These are phyloP conservation scores for Premnoplex brunnescens DNA, from an alignment of 2,797 vertebrate genomes.

Conservation along the genomic window DNA sequence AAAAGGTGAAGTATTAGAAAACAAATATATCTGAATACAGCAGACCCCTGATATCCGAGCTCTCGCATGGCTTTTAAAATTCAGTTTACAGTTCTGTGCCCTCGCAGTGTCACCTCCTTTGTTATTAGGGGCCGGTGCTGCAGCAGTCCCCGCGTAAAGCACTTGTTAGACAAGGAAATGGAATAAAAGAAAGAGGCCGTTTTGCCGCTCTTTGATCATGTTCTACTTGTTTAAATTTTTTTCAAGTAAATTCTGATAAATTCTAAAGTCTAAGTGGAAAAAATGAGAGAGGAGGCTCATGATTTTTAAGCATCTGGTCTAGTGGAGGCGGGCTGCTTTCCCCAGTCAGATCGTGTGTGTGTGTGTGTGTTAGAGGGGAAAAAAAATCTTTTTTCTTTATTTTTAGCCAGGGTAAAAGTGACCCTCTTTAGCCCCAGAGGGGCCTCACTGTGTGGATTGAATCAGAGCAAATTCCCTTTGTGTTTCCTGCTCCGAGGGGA, in stretches of 20 bases:
- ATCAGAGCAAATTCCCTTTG: constrained; percentile 76
- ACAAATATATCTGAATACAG: constrained; percentile 14
- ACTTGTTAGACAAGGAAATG: constrained; percentile 68
- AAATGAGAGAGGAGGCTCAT: background rate
- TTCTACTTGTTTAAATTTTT: background rate
- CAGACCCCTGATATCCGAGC: background rate
- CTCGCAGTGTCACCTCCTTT: constrained; percentile 68
- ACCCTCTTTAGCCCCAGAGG: constrained; percentile 74
- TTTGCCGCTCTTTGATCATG: constrained; percentile 56
- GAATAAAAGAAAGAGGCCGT: constrained; percentile 31
- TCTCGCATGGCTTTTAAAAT: constrained; percentile 45
- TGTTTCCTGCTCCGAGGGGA: constrained; percentile 73
- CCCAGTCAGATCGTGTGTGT: background rate
- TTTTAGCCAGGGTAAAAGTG: constrained; percentile 69
- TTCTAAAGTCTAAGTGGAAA: background rate
- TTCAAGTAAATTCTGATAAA: constrained; percentile 55
- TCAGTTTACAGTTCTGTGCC: constrained; percentile 42
- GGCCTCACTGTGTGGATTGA: constrained; percentile 76
- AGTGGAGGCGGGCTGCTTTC: constrained; percentile 13
- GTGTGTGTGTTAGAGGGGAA: background rate
- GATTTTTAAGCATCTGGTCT: constrained; percentile 46
- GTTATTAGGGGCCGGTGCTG: constrained; percentile 63
- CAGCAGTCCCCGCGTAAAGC: constrained; percentile 53
- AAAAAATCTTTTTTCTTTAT: constrained; percentile 48
- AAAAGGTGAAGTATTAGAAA: constrained; percentile 36